Conservation (phyloP, 2,888 invertebrate genomes). For the Cyaniris semiargus region DNA sequence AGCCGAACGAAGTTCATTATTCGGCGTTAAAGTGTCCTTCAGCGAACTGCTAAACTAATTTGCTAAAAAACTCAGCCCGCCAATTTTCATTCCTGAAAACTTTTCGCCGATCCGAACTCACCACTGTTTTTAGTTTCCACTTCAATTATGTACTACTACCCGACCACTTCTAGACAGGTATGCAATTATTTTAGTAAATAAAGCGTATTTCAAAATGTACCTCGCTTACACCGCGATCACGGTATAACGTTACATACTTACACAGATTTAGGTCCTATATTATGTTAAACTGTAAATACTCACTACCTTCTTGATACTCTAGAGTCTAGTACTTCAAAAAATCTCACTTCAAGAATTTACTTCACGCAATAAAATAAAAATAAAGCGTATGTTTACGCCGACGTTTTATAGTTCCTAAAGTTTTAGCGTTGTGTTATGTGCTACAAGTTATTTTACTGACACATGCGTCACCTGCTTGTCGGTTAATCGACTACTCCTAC, state of each 20-base stretch:
- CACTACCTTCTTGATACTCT: not conserved
- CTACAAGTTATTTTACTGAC: not conserved
- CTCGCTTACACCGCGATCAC: not conserved
- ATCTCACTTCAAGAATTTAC: not conserved
- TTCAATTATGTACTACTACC: not conserved
- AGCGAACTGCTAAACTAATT: constrained; percentile 26
- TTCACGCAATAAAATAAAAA: constrained; percentile 13
- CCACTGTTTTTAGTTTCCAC: not conserved
- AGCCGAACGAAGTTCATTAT: constrained; percentile 19
- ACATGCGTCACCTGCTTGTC: not conserved
- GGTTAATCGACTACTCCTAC: not conserved
- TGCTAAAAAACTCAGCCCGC: constrained; percentile 14
- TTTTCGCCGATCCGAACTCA: not conserved
- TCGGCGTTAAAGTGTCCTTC: constrained; percentile 26
- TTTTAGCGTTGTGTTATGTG: not conserved
- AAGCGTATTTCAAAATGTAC: not conserved
- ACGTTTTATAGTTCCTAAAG: not conserved
- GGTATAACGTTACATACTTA: not conserved
- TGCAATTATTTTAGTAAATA: not conserved
- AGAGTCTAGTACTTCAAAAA: not conserved
- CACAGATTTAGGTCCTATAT: too few species aligned
- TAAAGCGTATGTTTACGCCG: constrained; percentile 1
- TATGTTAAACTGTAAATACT: not conserved
- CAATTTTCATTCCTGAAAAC: constrained; percentile 21
- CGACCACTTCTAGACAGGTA: not conserved